Evolutionary conservation across 2,888 invertebrate species (phyloP), one percentile per base, ranked within the genome.

Genomic region (Drosophila pullipes): DNA sequence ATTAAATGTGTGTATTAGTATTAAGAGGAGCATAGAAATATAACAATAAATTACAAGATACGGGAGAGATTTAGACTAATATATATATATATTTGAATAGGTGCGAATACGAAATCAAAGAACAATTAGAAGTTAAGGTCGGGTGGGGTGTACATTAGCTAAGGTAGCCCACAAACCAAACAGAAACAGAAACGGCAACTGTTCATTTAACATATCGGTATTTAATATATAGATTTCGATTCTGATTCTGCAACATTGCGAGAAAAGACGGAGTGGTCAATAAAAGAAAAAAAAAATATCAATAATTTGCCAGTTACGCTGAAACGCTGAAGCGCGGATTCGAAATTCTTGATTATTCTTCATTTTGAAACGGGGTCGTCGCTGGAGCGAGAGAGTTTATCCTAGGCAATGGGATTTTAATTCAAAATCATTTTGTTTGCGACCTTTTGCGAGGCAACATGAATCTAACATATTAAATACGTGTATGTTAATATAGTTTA

Each of bases 401-500:
- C 77, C 81, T 83, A 80, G 69, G 74, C 82, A 78, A 67, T 66
- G 58, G 54, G 58, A 58, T 66, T 59, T 81, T 63, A 44, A 35
- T 50, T 64, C 61, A 76, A 71, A 74, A 62, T 67, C 57, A 67
- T 63, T 66, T 37, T 25, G 71, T 25, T 59, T 66, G 65, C 10
- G 39, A 73, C 66, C 74, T 57, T 30, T 37, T 41, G 4, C 28
- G 30, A 11, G 60, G 70, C 59, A 33, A 67, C 59, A 68, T 77
- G 68, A 79, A 81, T 87, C 78, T 92, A 91, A 91, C 84, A 91
- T 92, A 93, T 93, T 92, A 93, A 93, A 92, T 92, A 93, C 92
- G 91, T 91, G 85, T 92, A 91, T 93, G 91, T 92, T 91, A 85
- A 91, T 92, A 91, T 82, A 84, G 87, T 88, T 82, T 91, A 87